Percentiles rank a stretch among this genome's conserved stretches.
These are phyloP conservation scores for Diabrotica undecimpunctata DNA, from an alignment of 1,140 invertebrate species.

Conservation along the genomic window DNA sequence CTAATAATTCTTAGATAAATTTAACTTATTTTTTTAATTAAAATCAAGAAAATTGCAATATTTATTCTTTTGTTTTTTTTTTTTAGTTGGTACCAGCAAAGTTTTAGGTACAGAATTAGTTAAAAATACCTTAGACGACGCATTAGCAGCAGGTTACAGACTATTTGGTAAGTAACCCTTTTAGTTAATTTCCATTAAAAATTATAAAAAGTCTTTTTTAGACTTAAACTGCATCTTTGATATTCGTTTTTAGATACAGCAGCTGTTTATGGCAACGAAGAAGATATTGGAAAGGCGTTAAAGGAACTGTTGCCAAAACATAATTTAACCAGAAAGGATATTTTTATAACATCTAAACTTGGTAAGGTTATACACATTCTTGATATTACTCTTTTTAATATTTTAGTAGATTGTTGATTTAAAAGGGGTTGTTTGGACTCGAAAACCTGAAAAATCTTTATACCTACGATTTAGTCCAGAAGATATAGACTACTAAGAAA, in stretches of 20 bases:
- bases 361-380: constrained; percentile 48
- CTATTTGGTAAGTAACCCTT: constrained; percentile 4
- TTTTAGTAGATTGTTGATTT: neutral
- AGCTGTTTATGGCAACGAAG: constrained; percentile 70
- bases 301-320: constrained; percentile 58
- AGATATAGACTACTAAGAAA: too few relatives aligned
- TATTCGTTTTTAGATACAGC: constrained; percentile 63
- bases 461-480: too few relatives aligned
- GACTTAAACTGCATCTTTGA: too few relatives aligned
- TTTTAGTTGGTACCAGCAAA: constrained; percentile 8
- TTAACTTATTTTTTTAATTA: too few relatives aligned
- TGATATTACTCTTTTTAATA: neutral
- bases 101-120: neutral
- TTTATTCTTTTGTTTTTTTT: neutral
- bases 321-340: constrained; percentile 62
- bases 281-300: constrained; percentile 61
- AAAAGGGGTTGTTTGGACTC: neutral
- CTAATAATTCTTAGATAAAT: too few relatives aligned
- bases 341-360: constrained; percentile 77
- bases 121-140: neutral
- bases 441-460: neutral
- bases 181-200: neutral
- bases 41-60: too few relatives aligned
- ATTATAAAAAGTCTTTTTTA: too few relatives aligned
- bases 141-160: constrained; percentile 7